A percentile compares a stretch with the other conserved stretches of the same genome.
These are phyloP conservation scores for Heliconius himera DNA, from an alignment of 1,140 invertebrate genomes.

Conservation along the genomic window DNA sequence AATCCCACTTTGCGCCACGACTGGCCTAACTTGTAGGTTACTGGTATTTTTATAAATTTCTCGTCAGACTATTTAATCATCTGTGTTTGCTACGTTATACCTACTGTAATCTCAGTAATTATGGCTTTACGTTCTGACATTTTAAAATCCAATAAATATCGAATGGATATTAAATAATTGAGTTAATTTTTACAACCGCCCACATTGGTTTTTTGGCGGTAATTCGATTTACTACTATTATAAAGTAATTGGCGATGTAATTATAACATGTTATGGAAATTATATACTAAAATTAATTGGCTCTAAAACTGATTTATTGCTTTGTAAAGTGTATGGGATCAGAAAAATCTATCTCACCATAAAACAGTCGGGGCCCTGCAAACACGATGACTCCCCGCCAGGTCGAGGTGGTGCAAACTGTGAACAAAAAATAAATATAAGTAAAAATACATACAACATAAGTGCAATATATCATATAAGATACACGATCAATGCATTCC, in stretches of 20 bases:
- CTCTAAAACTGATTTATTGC: slow-evolving; percentile 33
- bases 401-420: slow-evolving; percentile 82
- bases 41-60: not conserved
- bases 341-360: slow-evolving; percentile 79
- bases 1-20: too few relatives aligned
- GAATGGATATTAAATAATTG: not conserved
- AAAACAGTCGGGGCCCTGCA: slow-evolving; percentile 85
- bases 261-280: slow-evolving; percentile 65
- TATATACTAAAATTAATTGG: slow-evolving; percentile 33
- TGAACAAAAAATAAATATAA: slow-evolving; percentile 65
- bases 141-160: not conserved
- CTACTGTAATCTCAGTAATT: not conserved
- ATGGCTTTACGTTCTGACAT: not conserved
- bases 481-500: slow-evolving; percentile 29
- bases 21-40: too few relatives aligned
- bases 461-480: slow-evolving; percentile 27
- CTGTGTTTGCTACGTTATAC: not conserved
- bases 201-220: not conserved
- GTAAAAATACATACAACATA: not conserved
- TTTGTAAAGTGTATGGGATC: slow-evolving; percentile 29
- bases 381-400: slow-evolving; percentile 84
- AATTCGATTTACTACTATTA: slow-evolving; percentile 4
- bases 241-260: slow-evolving; percentile 43
- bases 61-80: not conserved
- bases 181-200: not conserved